Conservation (phyloP, 2,113 vertebrate species). For the Neogale vison region DNA sequence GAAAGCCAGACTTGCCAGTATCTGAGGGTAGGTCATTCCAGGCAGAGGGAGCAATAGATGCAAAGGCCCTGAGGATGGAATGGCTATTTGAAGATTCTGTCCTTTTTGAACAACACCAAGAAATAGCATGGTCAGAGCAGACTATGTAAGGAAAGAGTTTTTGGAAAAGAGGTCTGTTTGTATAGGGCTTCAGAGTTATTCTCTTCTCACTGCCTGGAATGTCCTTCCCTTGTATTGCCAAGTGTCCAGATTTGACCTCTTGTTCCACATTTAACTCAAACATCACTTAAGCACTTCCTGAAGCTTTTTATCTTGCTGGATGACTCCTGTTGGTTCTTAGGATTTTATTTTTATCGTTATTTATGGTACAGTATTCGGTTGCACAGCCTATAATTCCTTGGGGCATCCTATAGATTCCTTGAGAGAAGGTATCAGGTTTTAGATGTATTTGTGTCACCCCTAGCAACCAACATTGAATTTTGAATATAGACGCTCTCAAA, state of each 20-base stretch:
- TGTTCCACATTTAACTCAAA: background rate
- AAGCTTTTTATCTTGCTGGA: background rate
- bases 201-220: background rate
- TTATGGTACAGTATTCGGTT: background rate
- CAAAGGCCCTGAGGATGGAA: background rate
- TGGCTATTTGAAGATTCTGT: background rate
- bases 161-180: background rate
- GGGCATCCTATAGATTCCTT: background rate
- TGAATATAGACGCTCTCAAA: background rate
- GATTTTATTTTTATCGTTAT: constrained; percentile 25
- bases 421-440: background rate
- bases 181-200: background rate
- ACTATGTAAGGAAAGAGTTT: background rate
- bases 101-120: background rate
- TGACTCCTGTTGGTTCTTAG: background rate
- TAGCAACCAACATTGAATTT: background rate
- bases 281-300: background rate
- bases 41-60: background rate
- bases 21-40: background rate
- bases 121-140: background rate
- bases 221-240: background rate
- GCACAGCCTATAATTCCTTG: background rate
- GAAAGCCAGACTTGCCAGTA: background rate
- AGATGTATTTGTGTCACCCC: background rate
- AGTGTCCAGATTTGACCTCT: background rate